Base-by-base conservation (phyloP, 1,140 invertebrate species). In the Diachasma alloeum region DNA sequence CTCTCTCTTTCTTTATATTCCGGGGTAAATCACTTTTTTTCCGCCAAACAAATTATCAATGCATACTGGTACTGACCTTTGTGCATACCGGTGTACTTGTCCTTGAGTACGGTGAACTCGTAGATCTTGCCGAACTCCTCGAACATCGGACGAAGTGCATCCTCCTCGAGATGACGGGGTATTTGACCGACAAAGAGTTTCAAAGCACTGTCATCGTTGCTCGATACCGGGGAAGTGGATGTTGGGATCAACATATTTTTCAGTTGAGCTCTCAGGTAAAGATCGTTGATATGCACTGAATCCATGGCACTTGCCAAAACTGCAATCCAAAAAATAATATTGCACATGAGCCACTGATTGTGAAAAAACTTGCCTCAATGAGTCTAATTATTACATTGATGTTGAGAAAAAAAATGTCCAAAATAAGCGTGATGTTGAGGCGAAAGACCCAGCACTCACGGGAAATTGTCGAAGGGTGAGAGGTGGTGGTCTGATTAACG, bases 181-280 rank as follows among this genome's bases (percentile, higher is more conserved):
- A 98, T 97, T 89, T 98, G 96, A n/a, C 96, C 96, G 44, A 97
- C 94, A 87, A 97, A 97, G 39, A 97, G 91, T 88, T 97, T 97
- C 59, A 97, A 92, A 19, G 95, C 93, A 79, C 92, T 91, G 68
- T 87, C 81, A 63, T 82, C 82, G 67, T 81, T 81, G 77, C 72
- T 83, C 37, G 83, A 82, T 24, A 83, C 78, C 0, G 81, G 79
- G 8, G 84, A 78, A 26, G 69, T 68, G 19, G 80, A 72, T 17
- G 77, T 44, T 13, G 85, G 81, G 72, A 87, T 87, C 72, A 86
- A 71, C 86, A 87, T 87, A 31, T 76, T 79, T 59, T 15, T 24
- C 4, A 31, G 15, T 66, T 44, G 46, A 19, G 24, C 19, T 68
- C 11, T 31, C 24, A 36, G 31, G 17, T 31, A 68, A 68, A 37